Evolutionary conservation across 2,113 vertebrate genomes (phyloP), one percentile per base, ranked within the genome.

Genomic region (Rhizomys pruinosus): DNA sequence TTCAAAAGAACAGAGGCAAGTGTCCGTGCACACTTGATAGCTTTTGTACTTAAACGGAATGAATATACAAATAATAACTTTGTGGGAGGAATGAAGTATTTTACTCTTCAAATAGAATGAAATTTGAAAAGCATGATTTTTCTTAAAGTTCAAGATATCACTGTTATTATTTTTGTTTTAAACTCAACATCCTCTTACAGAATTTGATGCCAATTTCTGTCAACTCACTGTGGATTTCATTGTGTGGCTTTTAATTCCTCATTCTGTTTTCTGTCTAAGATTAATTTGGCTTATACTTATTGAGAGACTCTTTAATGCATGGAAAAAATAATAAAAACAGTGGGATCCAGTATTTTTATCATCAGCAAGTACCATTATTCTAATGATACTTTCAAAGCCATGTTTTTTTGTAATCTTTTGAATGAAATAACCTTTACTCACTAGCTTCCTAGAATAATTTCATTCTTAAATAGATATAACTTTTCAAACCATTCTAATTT

Each of bases 1-100:
- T 68, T 87, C 80, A n/a, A 32, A 66, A 95, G 61, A 90, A 74
- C 34, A 92, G 64, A 88, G 64, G 59, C 16, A 47, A 55, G 39
- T 61, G 61, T 34, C n/a, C 69, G 12, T 32, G 89, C 22, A 69
- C n/a, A 94, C 1, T 64, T 37, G 71, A 23, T 66, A 76, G 55
- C n/a, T n/a, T 74, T 78, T 80, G 71, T 57, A 59, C 4, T 59
- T 68, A 77, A 64, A 92, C n/a, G 5, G 25, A n/a, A n/a, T n/a
- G n/a, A n/a, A 89, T 74, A n/a, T 63, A 29, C 74, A 19, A 7
- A 68, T 19, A 47, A 32, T 23, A 29, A 29, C 15, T 27, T 88
- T 69, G 1, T 69, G 78, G 20, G 7, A 79, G 44, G 44, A 73
- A 79, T 73, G 34, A 81, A 88, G n/a, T 61, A 78, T 19, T 87